These are phyloP conservation scores for Epistrophe grossulariae DNA, from an alignment of 2,888 invertebrate species.

Conservation along the genomic window DNA sequence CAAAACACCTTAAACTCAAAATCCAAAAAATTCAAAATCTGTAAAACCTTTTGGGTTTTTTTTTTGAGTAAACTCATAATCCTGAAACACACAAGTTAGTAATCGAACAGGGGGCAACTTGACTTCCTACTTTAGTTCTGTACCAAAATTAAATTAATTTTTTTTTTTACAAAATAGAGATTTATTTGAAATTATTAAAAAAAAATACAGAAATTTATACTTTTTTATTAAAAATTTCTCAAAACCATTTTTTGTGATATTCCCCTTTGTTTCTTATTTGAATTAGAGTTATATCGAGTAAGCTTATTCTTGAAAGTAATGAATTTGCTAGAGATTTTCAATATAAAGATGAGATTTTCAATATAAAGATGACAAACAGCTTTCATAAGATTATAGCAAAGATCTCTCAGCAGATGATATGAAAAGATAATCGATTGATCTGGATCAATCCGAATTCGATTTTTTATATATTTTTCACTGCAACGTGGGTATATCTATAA, in stretches of 20 bases:
- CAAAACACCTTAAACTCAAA: too few relatives aligned
- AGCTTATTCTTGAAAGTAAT: neutral
- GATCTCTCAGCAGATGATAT: neutral
- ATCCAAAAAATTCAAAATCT: too few relatives aligned
- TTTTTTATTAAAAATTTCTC: too few relatives aligned
- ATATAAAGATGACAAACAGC: neutral
- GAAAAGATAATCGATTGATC: neutral
- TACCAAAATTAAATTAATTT: too few relatives aligned
- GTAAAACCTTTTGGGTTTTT: too few relatives aligned
- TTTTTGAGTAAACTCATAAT: too few relatives aligned
- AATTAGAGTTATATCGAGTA: neutral
- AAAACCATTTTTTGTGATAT: neutral
- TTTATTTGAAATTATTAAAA: too few relatives aligned
- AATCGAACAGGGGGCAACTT: too few relatives aligned
- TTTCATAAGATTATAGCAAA: neutral
- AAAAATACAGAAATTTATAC: too few relatives aligned
- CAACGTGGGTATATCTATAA: constrained; percentile 26
- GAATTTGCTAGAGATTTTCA: neutral
- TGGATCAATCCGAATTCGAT: constrained; percentile 5
- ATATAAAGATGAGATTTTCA: neutral
- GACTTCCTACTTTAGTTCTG: too few relatives aligned
- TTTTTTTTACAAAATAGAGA: too few relatives aligned
- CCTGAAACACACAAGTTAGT: too few relatives aligned
- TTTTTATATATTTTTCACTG: neutral
- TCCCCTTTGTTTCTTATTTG: neutral